Conservation (phyloP, 2,888 invertebrate genomes). For the Parnassius smintheus region DNA sequence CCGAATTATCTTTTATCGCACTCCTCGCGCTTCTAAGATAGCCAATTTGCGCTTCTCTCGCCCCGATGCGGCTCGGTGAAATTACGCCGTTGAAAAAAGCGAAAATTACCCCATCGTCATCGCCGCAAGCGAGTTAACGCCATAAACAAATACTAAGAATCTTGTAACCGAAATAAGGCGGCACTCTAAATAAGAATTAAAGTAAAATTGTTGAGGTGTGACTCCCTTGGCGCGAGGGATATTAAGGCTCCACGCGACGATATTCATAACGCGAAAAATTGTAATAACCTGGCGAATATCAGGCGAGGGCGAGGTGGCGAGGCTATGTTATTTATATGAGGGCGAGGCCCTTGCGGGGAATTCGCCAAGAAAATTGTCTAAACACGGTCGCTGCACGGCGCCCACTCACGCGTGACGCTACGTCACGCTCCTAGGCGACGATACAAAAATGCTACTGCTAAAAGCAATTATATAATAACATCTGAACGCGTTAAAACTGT, state of each 20-base stretch:
- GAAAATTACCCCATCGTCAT: conserved; percentile 65
- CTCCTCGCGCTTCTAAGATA: conserved; percentile 34
- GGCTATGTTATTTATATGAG: conserved; percentile 60
- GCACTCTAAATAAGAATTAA: conserved; percentile 80
- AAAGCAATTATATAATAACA: conserved; percentile 16
- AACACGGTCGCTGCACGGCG: conserved; percentile 58
- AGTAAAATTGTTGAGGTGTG: conserved; percentile 79
- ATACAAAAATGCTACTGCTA: conserved; percentile 9
- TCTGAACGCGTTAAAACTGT: conserved; percentile 8
- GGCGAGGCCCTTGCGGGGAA: conserved; percentile 56
- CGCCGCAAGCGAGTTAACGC: conserved; percentile 62
- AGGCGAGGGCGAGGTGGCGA: conserved; percentile 60
- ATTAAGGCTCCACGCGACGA: conserved; percentile 64
- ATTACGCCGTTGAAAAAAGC: conserved; percentile 62
- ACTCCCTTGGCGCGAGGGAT: conserved; percentile 63
- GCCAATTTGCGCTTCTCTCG: conserved; percentile 57
- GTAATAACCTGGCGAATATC: conserved; percentile 76
- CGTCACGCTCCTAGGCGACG: conserved; percentile 20
- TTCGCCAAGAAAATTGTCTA: conserved; percentile 75
- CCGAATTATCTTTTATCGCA: conserved; percentile 30
- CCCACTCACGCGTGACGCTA: conserved; percentile 30
- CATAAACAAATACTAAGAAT: conserved; percentile 80
- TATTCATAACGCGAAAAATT: conserved; percentile 82
- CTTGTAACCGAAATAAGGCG: conserved; percentile 78
- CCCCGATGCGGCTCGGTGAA: conserved; percentile 48